Conservation (phyloP, 1,140 invertebrate species). For the Bathynomus jamesi region DNA sequence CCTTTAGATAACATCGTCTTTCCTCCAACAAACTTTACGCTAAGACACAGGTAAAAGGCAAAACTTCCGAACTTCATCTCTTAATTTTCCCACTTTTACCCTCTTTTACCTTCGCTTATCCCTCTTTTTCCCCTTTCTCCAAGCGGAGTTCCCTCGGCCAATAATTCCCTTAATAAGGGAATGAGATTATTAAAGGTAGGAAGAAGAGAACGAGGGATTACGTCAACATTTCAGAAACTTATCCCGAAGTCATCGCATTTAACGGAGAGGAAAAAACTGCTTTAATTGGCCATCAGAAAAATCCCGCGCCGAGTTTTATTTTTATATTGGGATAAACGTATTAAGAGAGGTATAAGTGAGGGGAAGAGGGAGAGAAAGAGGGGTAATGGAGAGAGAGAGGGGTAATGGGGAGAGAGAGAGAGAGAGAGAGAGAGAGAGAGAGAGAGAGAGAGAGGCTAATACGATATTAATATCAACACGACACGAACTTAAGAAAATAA, state of each 20-base stretch:
- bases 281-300: background rate
- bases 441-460: background rate
- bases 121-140: background rate
- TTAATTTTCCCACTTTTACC: background rate
- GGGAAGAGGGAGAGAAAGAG: background rate
- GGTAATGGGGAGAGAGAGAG: background rate
- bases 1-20: no score
- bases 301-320: background rate
- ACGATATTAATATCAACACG: no score
- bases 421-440: background rate
- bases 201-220: background rate
- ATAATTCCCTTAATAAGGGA: background rate
- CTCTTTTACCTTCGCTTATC: background rate
- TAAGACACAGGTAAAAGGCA: no score
- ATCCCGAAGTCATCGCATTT: background rate
- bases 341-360: background rate
- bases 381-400: background rate
- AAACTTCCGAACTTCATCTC: background rate
- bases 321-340: background rate
- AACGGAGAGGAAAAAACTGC: background rate
- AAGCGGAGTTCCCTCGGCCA: background rate
- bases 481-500: no score
- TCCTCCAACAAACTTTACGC: no score
- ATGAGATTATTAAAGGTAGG: background rate
- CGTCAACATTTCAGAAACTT: background rate